These are phyloP conservation scores for Zosterops borbonicus DNA, from an alignment of 2,113 vertebrate genomes.

Conservation along the genomic window DNA sequence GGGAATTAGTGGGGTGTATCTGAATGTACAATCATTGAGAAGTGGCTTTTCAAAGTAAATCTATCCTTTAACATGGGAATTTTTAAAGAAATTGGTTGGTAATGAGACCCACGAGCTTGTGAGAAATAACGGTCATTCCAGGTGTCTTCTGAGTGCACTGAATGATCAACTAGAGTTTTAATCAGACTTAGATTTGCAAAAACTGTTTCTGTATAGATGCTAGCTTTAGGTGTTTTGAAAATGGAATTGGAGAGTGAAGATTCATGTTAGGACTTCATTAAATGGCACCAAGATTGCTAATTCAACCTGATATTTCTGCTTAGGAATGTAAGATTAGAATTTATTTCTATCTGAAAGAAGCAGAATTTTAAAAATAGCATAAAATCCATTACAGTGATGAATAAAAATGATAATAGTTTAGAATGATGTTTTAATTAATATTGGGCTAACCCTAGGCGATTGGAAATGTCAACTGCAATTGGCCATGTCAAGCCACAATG, in stretches of 20 bases:
- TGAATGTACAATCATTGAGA: background rate
- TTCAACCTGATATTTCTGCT: background rate
- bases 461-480: constrained; percentile 14
- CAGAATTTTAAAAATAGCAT: constrained; percentile 4
- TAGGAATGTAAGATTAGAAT: background rate
- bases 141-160: background rate
- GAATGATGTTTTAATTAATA: background rate
- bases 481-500: background rate
- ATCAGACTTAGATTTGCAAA: background rate
- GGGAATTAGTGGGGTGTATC: background rate
- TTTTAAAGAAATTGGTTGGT: background rate
- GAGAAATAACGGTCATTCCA: background rate
- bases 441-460: background rate
- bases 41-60: background rate
- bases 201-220: background rate
- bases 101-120: background rate
- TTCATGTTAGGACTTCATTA: background rate
- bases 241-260: background rate
- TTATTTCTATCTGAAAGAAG: background rate
- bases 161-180: background rate
- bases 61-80: background rate
- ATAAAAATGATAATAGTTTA: background rate
- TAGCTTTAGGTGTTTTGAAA: background rate
- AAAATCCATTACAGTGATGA: background rate
- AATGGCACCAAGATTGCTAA: background rate